A percentile compares a stretch with the other conserved stretches of the same genome.
Evolutionary conservation across 2,797 vertebrate species (phyloP).

Genomic region (Sphaeramia orbicularis): DNA sequence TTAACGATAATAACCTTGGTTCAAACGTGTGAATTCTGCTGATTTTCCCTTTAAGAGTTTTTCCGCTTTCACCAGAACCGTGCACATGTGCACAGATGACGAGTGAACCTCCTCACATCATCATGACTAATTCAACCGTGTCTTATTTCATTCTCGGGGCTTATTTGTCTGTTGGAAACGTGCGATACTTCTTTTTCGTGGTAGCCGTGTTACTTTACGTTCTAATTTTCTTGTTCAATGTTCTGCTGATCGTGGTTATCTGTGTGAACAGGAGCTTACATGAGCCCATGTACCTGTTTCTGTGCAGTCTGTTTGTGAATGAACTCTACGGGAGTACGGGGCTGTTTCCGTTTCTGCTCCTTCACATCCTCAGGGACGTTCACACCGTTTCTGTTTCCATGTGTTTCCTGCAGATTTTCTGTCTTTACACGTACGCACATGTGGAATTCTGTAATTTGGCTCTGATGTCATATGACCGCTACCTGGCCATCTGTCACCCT

Average conservation of each 20-base stretch:
- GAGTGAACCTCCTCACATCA: no score
- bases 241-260: no score
- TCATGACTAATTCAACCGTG: not conserved
- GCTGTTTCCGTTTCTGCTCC: constrained; percentile 53
- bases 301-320: constrained; percentile 64
- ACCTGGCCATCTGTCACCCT: no score
- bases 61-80: no score
- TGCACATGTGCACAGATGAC: no score
- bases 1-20: no score
- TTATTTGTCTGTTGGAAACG: constrained; percentile 16
- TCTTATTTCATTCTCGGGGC: constrained; percentile 26
- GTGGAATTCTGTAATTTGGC: constrained; percentile 64
- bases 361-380: constrained; percentile 51
- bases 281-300: constrained; percentile 73
- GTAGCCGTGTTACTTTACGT: constrained; percentile 12
- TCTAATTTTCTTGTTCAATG: constrained; percentile 15
- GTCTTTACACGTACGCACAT: constrained; percentile 56
- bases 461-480: constrained; percentile 76
- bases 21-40: no score
- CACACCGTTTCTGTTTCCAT: constrained; percentile 41
- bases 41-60: no score
- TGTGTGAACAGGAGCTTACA: constrained; percentile 52
- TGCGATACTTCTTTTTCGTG: constrained; percentile 43
- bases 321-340: constrained; percentile 66
- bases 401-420: constrained; percentile 70